phyloP scores from a whole-genome alignment of 2,113 vertebrate species.

The Oncorhynchus masou region DNA sequence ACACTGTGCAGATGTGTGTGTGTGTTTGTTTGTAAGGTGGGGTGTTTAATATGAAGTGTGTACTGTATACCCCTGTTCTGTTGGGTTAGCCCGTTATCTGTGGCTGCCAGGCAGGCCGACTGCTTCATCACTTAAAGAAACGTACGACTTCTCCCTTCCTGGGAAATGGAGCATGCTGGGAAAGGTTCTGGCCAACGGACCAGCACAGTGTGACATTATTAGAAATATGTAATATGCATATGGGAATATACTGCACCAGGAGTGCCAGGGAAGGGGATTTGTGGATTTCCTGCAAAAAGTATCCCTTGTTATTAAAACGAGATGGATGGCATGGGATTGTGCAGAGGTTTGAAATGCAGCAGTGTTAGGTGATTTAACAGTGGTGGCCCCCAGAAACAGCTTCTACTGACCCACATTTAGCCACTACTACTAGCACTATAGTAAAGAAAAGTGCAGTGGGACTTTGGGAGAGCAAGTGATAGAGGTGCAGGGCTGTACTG shows the following conservation, averaged over 20 bases:
- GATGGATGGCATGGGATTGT: background rate
- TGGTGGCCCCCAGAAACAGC: background rate
- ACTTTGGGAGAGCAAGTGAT: background rate
- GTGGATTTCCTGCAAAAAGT: background rate
- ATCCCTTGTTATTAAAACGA: background rate
- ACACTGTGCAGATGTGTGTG: background rate
- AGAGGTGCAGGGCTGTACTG: background rate
- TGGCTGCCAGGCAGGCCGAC: constrained; percentile 37
- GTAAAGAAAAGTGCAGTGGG: background rate
- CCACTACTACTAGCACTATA: background rate
- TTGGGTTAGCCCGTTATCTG: constrained; percentile 21
- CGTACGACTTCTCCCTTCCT: background rate
- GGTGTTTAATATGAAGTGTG: constrained; percentile 28
- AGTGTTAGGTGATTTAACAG: background rate
- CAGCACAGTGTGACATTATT: too few species aligned
- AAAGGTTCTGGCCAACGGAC: background rate
- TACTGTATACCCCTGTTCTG: constrained; percentile 12
- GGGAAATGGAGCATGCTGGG: constrained; percentile 32
- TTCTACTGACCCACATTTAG: background rate
- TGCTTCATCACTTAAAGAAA: constrained; percentile 46
- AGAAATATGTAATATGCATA: constrained; percentile 1
- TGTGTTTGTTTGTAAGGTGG: constrained; percentile 21
- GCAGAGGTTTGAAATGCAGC: background rate
- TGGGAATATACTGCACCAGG: constrained; percentile 3
- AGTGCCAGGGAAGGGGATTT: constrained; percentile 6